Evolutionary conservation across 2,797 vertebrate species (phyloP).

Genomic region (Chelmon rostratus): DNA sequence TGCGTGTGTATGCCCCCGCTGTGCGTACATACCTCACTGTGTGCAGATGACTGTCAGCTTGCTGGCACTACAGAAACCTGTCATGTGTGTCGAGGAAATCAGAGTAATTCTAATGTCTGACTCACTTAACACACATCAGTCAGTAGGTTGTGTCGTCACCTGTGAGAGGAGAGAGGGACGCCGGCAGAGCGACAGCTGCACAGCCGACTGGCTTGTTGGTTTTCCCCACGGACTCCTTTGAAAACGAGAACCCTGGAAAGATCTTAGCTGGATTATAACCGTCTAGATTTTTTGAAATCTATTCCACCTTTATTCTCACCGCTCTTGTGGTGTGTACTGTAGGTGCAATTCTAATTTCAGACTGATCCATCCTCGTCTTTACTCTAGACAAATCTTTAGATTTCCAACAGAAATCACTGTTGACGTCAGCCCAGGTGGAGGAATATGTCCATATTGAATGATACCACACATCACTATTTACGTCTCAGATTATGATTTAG

Average conservation of each 20-base stretch:
- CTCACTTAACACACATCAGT: conserved; percentile 33
- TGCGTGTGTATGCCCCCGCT: not conserved
- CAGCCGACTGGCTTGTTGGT: not conserved
- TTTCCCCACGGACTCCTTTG: not conserved
- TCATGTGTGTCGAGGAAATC: conserved; percentile 23
- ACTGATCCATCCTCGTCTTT: not conserved
- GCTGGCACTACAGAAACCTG: not conserved
- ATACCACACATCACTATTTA: too few relatives aligned
- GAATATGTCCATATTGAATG: not conserved
- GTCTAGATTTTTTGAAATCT: not conserved
- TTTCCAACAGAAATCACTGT: not conserved
- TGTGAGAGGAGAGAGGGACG: not conserved
- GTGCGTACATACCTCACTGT: not conserved
- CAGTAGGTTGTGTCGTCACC: conserved; percentile 7
- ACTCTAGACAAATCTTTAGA: not conserved
- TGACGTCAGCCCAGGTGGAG: not conserved
- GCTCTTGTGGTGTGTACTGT: not conserved
- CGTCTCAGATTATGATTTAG: too few relatives aligned
- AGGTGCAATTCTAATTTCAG: too few relatives aligned
- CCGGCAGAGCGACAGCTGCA: not conserved
- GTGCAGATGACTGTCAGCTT: not conserved
- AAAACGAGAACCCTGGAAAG: not conserved
- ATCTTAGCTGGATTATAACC: not conserved
- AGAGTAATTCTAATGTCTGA: conserved; percentile 6
- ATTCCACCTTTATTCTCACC: not conserved